These are phyloP conservation scores for Grammomys surdaster DNA, from an alignment of 2,113 vertebrate species.

Conservation along the genomic window DNA sequence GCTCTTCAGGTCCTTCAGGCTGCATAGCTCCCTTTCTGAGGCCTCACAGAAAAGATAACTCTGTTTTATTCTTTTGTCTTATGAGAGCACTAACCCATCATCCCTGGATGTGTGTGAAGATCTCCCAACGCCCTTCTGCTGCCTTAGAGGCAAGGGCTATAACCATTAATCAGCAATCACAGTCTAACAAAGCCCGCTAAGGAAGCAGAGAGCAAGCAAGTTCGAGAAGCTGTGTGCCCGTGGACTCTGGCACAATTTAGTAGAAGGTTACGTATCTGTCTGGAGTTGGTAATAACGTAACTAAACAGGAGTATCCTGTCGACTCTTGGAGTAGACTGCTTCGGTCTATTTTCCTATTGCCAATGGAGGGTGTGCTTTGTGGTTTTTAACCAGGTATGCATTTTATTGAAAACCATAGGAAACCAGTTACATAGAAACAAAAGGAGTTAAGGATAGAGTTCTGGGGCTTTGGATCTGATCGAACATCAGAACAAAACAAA, in stretches of 20 bases:
- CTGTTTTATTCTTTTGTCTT: constrained; percentile 51
- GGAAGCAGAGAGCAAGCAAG: background rate
- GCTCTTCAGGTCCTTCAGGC: constrained; percentile 51
- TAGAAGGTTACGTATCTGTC: background rate
- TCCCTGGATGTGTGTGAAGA: background rate
- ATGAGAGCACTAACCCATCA: background rate
- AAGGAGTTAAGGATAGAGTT: constrained; percentile 32
- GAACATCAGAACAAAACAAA: background rate
- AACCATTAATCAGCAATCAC: background rate
- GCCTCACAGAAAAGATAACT: background rate
- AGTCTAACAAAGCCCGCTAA: background rate
- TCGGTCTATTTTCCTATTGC: background rate
- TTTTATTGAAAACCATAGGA: constrained; percentile 12
- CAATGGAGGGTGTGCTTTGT: background rate
- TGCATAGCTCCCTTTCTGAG: constrained; percentile 11
- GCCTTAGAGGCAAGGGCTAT: background rate
- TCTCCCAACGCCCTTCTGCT: background rate
- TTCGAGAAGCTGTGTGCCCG: background rate
- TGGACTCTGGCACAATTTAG: constrained; percentile 39
- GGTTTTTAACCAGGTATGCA: background rate
- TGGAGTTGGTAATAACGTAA: background rate
- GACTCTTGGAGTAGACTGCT: background rate
- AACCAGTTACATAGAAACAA: constrained; percentile 23
- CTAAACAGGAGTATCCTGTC: background rate
- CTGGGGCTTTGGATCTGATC: background rate